Evolutionary conservation across 37 sponge, comb jelly and placozoan species (phyloP).

Genomic region (Ephydatia muelleri): DNA sequence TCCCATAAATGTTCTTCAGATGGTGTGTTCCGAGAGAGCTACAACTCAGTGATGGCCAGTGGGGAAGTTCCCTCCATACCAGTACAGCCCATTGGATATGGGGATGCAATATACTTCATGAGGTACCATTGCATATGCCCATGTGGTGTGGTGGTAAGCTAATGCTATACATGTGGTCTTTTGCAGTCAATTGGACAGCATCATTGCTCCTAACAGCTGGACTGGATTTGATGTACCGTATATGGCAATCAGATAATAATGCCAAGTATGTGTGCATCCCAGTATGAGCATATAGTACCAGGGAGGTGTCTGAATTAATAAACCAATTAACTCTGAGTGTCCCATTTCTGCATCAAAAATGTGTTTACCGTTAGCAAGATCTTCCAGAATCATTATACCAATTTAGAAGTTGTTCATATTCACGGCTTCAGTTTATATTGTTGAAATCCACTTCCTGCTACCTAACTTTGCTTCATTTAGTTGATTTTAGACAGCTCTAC

Average conservation of each 20-base stretch:
- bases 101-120: constrained; percentile 76
- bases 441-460: too few relatives aligned
- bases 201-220: constrained; percentile 60
- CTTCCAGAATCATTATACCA: too few relatives aligned
- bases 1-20: constrained; percentile 15
- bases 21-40: constrained; percentile 56
- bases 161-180: background rate
- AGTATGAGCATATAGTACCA: too few relatives aligned
- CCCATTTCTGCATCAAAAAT: too few relatives aligned
- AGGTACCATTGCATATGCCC: background rate
- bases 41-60: constrained; percentile 35
- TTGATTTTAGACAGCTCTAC: too few relatives aligned
- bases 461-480: too few relatives aligned
- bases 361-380: too few relatives aligned
- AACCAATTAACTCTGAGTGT: too few relatives aligned
- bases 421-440: too few relatives aligned
- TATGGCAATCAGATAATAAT: constrained; percentile 26
- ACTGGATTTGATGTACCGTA: constrained; percentile 64
- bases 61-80: constrained; percentile 69
- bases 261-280: constrained; percentile 14
- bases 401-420: too few relatives aligned
- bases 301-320: too few relatives aligned
- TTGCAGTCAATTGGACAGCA: constrained; percentile 20
- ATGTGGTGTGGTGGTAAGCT: too few relatives aligned
- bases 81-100: constrained; percentile 82